phyloP scores from a whole-genome alignment of 2,797 vertebrate species.

The Tadarida brasiliensis region DNA sequence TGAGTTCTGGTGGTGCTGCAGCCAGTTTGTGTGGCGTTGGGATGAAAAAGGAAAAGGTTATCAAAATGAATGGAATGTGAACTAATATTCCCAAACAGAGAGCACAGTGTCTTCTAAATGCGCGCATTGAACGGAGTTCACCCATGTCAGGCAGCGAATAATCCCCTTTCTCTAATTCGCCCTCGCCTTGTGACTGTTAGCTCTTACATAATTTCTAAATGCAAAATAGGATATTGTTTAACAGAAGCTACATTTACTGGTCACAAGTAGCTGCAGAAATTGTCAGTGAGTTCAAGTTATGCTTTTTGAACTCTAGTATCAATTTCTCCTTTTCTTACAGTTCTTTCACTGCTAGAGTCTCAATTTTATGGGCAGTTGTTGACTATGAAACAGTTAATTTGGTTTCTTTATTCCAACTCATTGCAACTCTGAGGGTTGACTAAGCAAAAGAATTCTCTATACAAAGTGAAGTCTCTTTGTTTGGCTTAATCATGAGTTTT shows the following conservation, averaged over 20 bases:
- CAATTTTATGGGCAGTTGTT: background rate
- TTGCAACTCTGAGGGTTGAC: background rate
- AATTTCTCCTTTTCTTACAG: background rate
- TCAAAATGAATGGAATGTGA: slow-evolving; percentile 87
- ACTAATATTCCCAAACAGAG: slow-evolving; percentile 87
- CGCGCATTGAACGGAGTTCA: slow-evolving; percentile 81
- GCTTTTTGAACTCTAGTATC: background rate
- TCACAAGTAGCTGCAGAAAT: slow-evolving; percentile 55
- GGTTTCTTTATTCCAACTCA: slow-evolving; percentile 50
- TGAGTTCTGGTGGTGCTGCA: background rate
- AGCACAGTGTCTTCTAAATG: slow-evolving; percentile 85
- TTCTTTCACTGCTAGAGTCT: slow-evolving; percentile 7
- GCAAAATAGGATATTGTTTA: slow-evolving; percentile 85
- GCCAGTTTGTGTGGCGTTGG: background rate
- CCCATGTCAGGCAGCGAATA: slow-evolving; percentile 84
- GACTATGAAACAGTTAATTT: background rate
- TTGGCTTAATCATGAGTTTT: slow-evolving; percentile 36
- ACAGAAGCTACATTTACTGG: background rate
- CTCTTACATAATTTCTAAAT: slow-evolving; percentile 79
- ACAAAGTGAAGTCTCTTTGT: background rate
- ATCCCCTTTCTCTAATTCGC: slow-evolving; percentile 83
- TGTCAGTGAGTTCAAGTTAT: slow-evolving; percentile 3
- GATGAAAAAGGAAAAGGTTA: slow-evolving; percentile 85
- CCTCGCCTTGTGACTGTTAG: slow-evolving; percentile 81
- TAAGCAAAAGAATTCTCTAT: slow-evolving; percentile 30